Percentiles rank a stretch among this genome's conserved stretches.
Evolutionary conservation across 1,140 invertebrate species (phyloP).

Genomic region (Leptinotarsa lineolata): DNA sequence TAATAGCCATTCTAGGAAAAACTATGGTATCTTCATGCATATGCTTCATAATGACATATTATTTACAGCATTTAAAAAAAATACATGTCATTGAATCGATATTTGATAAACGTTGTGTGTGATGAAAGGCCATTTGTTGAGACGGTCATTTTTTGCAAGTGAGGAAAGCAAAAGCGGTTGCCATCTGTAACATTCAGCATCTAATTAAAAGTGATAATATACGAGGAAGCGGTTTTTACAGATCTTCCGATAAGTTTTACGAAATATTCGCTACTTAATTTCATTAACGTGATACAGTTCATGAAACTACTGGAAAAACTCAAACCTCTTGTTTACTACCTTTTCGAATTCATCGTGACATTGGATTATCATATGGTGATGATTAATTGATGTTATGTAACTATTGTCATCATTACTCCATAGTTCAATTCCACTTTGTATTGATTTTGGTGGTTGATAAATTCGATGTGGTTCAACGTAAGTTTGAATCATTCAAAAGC

Average conservation of each 20-base stretch:
- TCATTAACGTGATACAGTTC: background rate
- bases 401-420: too few relatives aligned
- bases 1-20: too few relatives aligned
- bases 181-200: slow-evolving; percentile 44
- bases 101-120: slow-evolving; percentile 28
- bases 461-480: too few relatives aligned
- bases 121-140: slow-evolving; percentile 37
- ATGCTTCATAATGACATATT: background rate
- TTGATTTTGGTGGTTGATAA: too few relatives aligned
- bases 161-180: slow-evolving; percentile 26
- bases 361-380: too few relatives aligned
- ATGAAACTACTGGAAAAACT: too few relatives aligned
- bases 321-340: too few relatives aligned
- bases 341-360: too few relatives aligned
- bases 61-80: background rate
- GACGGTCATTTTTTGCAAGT: slow-evolving; percentile 25
- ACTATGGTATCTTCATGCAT: background rate
- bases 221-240: background rate
- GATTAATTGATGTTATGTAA: too few relatives aligned
- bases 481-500: too few relatives aligned
- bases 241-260: background rate
- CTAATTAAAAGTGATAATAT: slow-evolving; percentile 18
- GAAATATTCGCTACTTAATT: background rate
- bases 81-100: background rate
- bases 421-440: too few relatives aligned